phyloP scores from a whole-genome alignment of 2,888 invertebrate genomes.

The Trachelus stipa region DNA sequence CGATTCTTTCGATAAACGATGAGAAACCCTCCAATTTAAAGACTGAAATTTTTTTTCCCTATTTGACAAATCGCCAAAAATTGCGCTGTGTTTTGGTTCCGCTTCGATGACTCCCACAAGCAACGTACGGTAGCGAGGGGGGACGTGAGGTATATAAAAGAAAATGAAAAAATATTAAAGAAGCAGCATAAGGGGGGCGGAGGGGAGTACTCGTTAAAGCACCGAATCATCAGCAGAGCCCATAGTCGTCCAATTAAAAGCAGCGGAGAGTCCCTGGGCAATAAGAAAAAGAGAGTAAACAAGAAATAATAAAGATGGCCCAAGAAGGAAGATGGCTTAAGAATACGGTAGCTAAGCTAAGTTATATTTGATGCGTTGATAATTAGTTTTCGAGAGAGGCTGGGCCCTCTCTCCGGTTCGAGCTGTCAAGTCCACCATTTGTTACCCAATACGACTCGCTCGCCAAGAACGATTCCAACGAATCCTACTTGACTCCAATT shows the following conservation, averaged over 20 bases:
- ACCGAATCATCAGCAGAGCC: conserved; percentile 49
- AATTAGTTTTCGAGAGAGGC: conserved; percentile 59
- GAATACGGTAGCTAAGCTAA: conserved; percentile 61
- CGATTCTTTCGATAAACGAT: too few species aligned
- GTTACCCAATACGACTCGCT: conserved; percentile 36
- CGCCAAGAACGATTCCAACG: conserved; percentile 4
- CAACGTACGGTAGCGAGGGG: too few species aligned
- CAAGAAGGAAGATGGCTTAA: conserved; percentile 45
- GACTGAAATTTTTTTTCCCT: too few species aligned
- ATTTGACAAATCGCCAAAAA: too few species aligned
- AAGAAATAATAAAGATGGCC: conserved; percentile 45
- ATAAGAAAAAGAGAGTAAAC: conserved; percentile 40
- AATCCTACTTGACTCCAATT: too few species aligned
- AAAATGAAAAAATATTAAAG: neutral
- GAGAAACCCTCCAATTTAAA: too few species aligned
- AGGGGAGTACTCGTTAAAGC: conserved; percentile 38
- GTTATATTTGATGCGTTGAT: conserved; percentile 64
- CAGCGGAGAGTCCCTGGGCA: conserved; percentile 29
- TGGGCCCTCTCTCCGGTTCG: conserved; percentile 26
- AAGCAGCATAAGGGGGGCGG: neutral
- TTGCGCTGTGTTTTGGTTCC: too few species aligned
- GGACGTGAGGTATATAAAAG: neutral
- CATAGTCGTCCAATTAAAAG: conserved; percentile 58
- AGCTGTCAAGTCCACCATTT: conserved; percentile 53
- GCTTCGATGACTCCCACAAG: too few species aligned